Evolutionary conservation across 2,888 invertebrate species (phyloP).

Genomic region (Sericinus montela): DNA sequence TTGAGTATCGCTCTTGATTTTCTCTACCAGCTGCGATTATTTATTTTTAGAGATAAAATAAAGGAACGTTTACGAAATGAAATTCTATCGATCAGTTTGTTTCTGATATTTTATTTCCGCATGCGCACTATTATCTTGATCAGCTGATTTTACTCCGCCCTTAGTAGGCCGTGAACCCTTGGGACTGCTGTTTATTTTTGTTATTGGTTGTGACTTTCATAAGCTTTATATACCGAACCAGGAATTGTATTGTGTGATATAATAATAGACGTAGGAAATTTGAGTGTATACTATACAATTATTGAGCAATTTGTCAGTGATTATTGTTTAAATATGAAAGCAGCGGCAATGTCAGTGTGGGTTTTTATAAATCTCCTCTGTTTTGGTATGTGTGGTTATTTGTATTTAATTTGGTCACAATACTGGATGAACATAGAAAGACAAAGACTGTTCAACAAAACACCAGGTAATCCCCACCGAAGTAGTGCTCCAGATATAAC

Average conservation of each 20-base stretch:
- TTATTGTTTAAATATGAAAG: slow-evolving; percentile 69
- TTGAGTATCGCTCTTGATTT: no score
- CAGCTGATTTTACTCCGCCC: slow-evolving; percentile 57
- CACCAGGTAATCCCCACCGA: slow-evolving; percentile 40
- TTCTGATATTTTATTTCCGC: slow-evolving; percentile 31
- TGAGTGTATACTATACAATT: neutral
- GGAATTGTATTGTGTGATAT: neutral
- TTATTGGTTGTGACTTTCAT: slow-evolving; percentile 26
- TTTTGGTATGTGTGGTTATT: slow-evolving; percentile 85
- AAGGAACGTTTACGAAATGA: no score
- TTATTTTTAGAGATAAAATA: no score
- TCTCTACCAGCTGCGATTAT: no score
- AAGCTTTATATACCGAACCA: slow-evolving; percentile 5
- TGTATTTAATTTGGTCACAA: slow-evolving; percentile 85
- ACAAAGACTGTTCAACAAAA: slow-evolving; percentile 66
- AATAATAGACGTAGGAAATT: neutral
- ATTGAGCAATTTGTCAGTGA: neutral
- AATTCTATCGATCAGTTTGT: neutral
- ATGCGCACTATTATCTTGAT: slow-evolving; percentile 40
- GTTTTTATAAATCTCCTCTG: slow-evolving; percentile 84
- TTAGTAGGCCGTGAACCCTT: slow-evolving; percentile 6
- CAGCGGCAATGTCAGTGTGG: slow-evolving; percentile 84
- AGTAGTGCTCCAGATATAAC: slow-evolving; percentile 34
- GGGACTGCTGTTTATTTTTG: slow-evolving; percentile 12
- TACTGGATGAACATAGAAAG: slow-evolving; percentile 83